phyloP scores from a whole-genome alignment of 2,113 vertebrate genomes.

The Leucopternis melanops region DNA sequence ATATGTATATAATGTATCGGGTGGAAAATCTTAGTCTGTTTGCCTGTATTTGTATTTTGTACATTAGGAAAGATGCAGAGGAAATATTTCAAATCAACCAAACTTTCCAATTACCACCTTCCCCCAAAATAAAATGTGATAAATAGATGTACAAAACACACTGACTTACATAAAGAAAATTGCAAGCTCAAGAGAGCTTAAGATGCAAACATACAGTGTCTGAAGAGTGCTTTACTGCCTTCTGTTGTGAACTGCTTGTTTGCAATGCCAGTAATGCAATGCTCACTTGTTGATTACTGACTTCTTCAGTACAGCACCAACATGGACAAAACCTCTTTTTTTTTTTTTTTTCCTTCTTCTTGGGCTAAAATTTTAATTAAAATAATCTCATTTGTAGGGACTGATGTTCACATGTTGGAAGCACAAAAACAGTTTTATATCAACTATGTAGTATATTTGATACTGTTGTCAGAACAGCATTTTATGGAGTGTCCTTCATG shows the following conservation, averaged over 20 bases:
- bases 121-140: not conserved
- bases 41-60: not conserved
- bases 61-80: not conserved
- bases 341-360: not conserved
- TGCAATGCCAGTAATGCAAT: not conserved
- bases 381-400: not conserved
- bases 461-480: not conserved
- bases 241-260: not conserved
- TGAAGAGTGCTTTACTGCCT: not conserved
- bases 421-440: not conserved
- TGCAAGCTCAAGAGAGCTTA: not conserved
- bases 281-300: not conserved
- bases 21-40: conserved; percentile 17
- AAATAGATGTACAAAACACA: not conserved
- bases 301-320: not conserved
- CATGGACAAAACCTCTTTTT: not conserved
- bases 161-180: not conserved
- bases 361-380: not conserved
- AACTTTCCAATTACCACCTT: not conserved
- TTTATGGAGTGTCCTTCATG: not conserved
- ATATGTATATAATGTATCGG: not conserved
- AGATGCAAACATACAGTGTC: not conserved
- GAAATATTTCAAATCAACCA: not conserved
- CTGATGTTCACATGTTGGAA: not conserved
- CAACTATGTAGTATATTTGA: not conserved